Evolutionary conservation across 2,113 vertebrate species (phyloP), one percentile per base, ranked within the genome.

Genomic region (Cryptoleucopteryx plumbea): DNA sequence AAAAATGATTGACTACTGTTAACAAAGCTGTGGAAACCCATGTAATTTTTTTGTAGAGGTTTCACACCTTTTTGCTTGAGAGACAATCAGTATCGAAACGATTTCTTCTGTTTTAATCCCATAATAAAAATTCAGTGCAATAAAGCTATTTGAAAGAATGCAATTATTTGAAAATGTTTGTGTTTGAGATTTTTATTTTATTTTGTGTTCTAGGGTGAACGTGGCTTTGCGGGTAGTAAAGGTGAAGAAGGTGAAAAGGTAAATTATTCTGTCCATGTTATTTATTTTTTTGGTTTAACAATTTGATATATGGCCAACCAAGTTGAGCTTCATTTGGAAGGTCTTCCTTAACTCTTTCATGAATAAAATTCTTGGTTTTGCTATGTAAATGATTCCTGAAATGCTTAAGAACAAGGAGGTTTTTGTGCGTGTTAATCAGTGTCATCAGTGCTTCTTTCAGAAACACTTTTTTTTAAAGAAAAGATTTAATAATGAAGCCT

Each of bases 161-260:
- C 9, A 48, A 27, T 83, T 82, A 29, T 68, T 93, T 90, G n/a
- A 86, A 52, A 78, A 22, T 80, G 0, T 74, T 72, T 74, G 14
- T 32, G 16, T 75, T 79, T 78, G 55, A 73, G 26, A 50, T 86
- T 81, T 93, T 75, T 79, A 22, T 58, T 62, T 78, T 50, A 94
- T 45, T 86, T 86, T 94, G 7, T 96, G 47, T 91, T 96, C 19
- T 83, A 98, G 98, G 98, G 98, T 95, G 98, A 98, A 27, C 97
- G 36, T 96, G 98, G 98, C 53, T 93, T 96, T 56, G 58, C 82
- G 7, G 98, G 98, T 79, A 96, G 47, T 70, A 98, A 98, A 97
- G 98, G 98, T 81, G 96, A 98, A 94, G 88, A 48, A 88, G 98
- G 98, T 45, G 93, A 97, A 96, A 97, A 98, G 98, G 98, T 98